Evolutionary conservation across 2,888 invertebrate genomes (phyloP).

Genomic region (Eugnorisma glareosa): DNA sequence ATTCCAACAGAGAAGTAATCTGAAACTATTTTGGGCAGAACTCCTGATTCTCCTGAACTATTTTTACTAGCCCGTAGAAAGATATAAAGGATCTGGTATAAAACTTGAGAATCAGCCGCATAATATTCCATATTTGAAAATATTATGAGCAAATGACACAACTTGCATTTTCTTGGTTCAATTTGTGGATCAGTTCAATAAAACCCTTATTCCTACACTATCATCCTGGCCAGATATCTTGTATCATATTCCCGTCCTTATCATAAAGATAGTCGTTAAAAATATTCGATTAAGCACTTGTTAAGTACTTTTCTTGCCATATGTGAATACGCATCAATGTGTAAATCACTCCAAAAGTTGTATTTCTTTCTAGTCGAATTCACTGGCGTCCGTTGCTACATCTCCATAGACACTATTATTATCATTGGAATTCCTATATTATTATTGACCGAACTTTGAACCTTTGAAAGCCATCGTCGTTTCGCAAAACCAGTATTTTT

Average conservation of each 20-base stretch:
- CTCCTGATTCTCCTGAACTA: not conserved
- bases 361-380: constrained; percentile 24
- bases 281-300: not conserved
- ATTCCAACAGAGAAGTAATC: not conserved
- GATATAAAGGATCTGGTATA: not conserved
- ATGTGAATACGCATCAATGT: not conserved
- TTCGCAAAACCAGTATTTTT: constrained; percentile 50
- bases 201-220: not conserved
- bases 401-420: constrained; percentile 38
- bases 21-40: not conserved
- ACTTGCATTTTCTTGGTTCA: not conserved
- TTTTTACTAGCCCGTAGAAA: not conserved
- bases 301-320: not conserved
- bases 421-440: constrained; percentile 39
- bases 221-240: not conserved
- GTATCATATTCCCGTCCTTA: not conserved
- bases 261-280: not conserved
- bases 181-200: not conserved
- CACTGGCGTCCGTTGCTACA: constrained; percentile 27
- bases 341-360: constrained; percentile 12
- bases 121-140: not conserved
- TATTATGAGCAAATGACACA: not conserved
- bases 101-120: not conserved
- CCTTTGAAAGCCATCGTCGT: constrained; percentile 44
- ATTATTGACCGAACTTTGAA: constrained; percentile 45